These are phyloP conservation scores for Noctilio leporinus DNA, from an alignment of 2,113 vertebrate species.

Conservation along the genomic window DNA sequence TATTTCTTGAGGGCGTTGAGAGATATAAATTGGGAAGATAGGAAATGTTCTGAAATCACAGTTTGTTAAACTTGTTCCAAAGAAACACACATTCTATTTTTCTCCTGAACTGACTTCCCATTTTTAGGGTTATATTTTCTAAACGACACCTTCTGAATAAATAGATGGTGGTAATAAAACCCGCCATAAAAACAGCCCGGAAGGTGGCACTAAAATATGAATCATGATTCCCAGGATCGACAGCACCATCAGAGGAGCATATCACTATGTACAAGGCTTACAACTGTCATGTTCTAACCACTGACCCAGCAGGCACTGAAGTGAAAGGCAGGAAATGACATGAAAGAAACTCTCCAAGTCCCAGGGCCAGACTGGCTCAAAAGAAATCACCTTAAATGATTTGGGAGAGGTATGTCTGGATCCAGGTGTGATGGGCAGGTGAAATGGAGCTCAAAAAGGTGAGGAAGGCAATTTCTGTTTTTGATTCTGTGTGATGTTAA, in stretches of 20 bases:
- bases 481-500: background rate
- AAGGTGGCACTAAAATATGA: conserved; percentile 45
- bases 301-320: background rate
- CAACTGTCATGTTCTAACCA: background rate
- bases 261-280: background rate
- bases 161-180: conserved; percentile 42
- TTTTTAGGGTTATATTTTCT: conserved; percentile 49
- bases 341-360: background rate
- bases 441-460: background rate
- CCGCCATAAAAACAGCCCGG: conserved; percentile 28
- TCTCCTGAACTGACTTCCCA: background rate
- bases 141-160: conserved; percentile 56
- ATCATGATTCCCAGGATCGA: background rate
- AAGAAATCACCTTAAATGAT: no score
- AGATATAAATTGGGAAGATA: background rate
- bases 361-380: background rate
- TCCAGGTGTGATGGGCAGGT: background rate
- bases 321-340: background rate
- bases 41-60: conserved; percentile 4
- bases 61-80: conserved; percentile 2
- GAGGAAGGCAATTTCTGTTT: background rate
- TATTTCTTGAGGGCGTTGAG: background rate
- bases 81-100: background rate
- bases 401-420: background rate
- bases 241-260: background rate